Evolutionary conservation across 2,797 vertebrate genomes (phyloP).

Genomic region (Steatocranus sp.): DNA sequence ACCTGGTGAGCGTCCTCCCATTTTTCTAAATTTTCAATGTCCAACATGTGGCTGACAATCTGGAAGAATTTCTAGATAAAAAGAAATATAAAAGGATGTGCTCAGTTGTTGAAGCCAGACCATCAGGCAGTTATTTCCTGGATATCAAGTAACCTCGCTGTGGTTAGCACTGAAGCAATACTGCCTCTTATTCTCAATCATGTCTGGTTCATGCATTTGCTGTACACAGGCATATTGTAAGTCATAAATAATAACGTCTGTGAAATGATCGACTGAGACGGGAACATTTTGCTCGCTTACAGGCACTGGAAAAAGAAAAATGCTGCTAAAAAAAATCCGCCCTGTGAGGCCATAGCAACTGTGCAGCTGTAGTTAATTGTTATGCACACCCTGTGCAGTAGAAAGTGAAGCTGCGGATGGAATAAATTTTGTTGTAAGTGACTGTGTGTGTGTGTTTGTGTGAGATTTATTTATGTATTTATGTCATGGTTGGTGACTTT

Average conservation of each 20-base stretch:
- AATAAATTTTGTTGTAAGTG: not conserved
- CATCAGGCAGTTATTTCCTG: not conserved
- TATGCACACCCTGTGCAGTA: conserved; percentile 7
- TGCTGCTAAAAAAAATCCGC: not conserved
- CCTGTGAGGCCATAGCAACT: conserved; percentile 6
- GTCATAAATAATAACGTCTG: conserved; percentile 3
- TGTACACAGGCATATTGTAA: not conserved
- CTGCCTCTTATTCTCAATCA: not conserved
- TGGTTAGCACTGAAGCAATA: not conserved
- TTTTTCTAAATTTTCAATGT: conserved; percentile 89
- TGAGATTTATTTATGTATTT: not conserved
- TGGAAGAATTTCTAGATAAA: conserved; percentile 93
- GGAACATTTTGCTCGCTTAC: not conserved
- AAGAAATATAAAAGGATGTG: not conserved
- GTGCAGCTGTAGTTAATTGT: conserved; percentile 24
- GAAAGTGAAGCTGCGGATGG: not conserved
- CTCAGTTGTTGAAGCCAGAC: not conserved
- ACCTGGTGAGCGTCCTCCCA: conserved; percentile 98
- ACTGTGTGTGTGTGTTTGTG: not conserved
- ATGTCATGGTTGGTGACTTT: not conserved
- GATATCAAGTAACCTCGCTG: not conserved
- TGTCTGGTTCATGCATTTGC: not conserved
- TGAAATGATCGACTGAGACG: not conserved
- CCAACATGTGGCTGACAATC: conserved; percentile 97
- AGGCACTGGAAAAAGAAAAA: conserved; percentile 4